These are phyloP conservation scores for Alloplasta piceator DNA, from an alignment of 2,888 invertebrate genomes.

Conservation along the genomic window DNA sequence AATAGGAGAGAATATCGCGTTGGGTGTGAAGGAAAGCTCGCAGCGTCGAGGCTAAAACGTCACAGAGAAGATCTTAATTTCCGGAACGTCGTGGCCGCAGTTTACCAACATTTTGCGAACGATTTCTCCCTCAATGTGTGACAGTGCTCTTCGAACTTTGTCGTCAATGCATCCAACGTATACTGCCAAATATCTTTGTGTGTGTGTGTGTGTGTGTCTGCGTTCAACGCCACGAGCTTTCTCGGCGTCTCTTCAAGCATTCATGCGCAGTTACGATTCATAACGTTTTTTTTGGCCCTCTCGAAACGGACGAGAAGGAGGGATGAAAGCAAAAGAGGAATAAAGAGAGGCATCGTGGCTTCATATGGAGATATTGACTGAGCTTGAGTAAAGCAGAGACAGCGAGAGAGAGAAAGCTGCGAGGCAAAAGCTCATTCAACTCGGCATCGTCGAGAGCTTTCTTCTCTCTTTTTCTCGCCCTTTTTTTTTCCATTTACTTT, in stretches of 20 bases:
- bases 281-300: constrained; percentile 68
- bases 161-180: constrained; percentile 44
- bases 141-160: constrained; percentile 39
- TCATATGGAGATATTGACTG: constrained; percentile 56
- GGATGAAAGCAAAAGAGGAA: constrained; percentile 43
- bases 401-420: constrained; percentile 57
- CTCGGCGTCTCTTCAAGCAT: constrained; percentile 72
- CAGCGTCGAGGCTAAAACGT: too few species aligned
- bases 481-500: constrained; percentile 58
- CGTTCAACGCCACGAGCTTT: constrained; percentile 41
- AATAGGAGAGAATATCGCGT: too few species aligned
- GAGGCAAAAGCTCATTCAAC: constrained; percentile 57
- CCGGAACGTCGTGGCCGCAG: constrained; percentile 40
- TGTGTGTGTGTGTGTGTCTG: constrained; percentile 18
- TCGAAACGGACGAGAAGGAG: constrained; percentile 37
- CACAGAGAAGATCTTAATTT: constrained; percentile 43
- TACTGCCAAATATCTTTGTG: not conserved
- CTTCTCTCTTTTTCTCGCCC: constrained; percentile 39
- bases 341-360: constrained; percentile 33
- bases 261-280: constrained; percentile 80
- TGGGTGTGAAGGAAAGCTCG: too few species aligned
- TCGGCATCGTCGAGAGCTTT: constrained; percentile 37
- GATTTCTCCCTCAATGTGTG: constrained; percentile 8
- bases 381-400: constrained; percentile 21
- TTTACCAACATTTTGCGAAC: constrained; percentile 35